phyloP scores from a whole-genome alignment of 2,888 invertebrate species.

The Lasioglossum villosulum region DNA sequence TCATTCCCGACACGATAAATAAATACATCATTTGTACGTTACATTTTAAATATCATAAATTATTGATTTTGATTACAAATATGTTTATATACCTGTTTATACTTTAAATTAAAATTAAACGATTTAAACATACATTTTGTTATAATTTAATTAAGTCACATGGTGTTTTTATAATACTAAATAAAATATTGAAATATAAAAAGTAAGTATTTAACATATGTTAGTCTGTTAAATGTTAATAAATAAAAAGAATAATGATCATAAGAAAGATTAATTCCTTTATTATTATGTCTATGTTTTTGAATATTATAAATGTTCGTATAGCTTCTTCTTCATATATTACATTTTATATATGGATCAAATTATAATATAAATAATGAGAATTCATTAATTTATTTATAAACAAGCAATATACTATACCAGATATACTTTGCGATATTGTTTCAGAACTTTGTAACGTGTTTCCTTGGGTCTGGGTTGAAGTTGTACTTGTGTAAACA shows the following conservation, averaged over 20 bases:
- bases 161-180: background rate
- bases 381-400: background rate
- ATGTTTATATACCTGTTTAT: background rate
- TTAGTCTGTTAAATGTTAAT: background rate
- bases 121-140: background rate
- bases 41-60: background rate
- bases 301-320: background rate
- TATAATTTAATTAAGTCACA: background rate
- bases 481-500: slow-evolving; percentile 89
- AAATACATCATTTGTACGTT: background rate
- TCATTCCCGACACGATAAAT: background rate
- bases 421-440: slow-evolving; percentile 76
- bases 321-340: background rate
- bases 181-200: background rate
- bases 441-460: slow-evolving; percentile 73
- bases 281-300: slow-evolving; percentile 9
- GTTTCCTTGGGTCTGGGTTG: slow-evolving; percentile 85
- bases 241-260: background rate
- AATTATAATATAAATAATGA: background rate
- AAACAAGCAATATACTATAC: slow-evolving; percentile 62
- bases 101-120: background rate
- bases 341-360: background rate
- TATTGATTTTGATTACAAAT: background rate
- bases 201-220: background rate
- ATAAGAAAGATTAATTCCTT: slow-evolving; percentile 7